Evolutionary conservation across 2,113 vertebrate species (phyloP).

Genomic region (Zootoca vivipara): DNA sequence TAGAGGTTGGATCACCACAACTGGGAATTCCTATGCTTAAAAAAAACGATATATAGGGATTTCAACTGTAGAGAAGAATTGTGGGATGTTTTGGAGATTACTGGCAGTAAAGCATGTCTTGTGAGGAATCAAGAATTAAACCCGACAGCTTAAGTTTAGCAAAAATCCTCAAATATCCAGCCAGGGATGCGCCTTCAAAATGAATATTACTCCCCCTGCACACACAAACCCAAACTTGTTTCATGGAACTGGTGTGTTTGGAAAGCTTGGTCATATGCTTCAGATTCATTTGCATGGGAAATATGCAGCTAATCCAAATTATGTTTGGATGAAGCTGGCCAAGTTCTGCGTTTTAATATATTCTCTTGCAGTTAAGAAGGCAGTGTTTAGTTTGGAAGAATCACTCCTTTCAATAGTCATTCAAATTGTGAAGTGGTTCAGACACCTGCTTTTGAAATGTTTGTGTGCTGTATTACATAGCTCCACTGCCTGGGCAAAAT

Average conservation of each 20-base stretch:
- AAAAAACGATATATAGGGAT: background rate
- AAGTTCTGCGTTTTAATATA: constrained; percentile 40
- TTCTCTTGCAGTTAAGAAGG: constrained; percentile 18
- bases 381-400: constrained; percentile 50
- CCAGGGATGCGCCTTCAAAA: constrained; percentile 6
- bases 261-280: constrained; percentile 15
- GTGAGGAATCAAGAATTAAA: constrained; percentile 7
- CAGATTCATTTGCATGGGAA: constrained; percentile 35
- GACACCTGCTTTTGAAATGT: constrained; percentile 51
- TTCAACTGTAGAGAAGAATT: constrained; percentile 18
- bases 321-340: constrained; percentile 24
- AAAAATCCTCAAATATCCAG: constrained; percentile 48
- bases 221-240: background rate
- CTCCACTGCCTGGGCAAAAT: background rate
- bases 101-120: constrained; percentile 29
- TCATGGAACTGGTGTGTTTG: background rate
- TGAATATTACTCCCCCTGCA: constrained; percentile 35
- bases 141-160: constrained; percentile 29
- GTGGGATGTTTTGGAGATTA: constrained; percentile 6
- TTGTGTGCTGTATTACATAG: constrained; percentile 26
- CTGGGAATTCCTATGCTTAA: background rate
- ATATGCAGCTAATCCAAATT: constrained; percentile 32
- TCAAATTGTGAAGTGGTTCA: constrained; percentile 52
- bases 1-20: background rate
- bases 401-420: constrained; percentile 46